Evolutionary conservation across 2,888 invertebrate species (phyloP).

Genomic region (Chaetoderma sp.): DNA sequence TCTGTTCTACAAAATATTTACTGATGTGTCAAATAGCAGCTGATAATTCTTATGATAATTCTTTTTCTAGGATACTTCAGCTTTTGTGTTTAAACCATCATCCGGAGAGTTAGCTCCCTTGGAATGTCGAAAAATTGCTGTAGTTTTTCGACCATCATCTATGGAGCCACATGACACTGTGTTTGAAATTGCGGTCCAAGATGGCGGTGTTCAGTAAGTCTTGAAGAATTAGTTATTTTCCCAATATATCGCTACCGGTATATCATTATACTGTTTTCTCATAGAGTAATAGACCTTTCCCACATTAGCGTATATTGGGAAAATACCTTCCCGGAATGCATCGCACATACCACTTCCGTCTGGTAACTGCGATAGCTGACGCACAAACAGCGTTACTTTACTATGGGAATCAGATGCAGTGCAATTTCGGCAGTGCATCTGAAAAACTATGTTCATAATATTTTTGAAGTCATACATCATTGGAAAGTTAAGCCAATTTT

Average conservation of each 20-base stretch:
- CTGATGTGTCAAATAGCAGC: too few relatives aligned
- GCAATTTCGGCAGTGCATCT: too few relatives aligned
- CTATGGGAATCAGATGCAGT: too few relatives aligned
- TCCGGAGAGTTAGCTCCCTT: slow-evolving; percentile 61
- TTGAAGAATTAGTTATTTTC: not conserved
- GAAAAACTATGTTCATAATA: too few relatives aligned
- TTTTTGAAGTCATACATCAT: too few relatives aligned
- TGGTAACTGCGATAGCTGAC: not conserved
- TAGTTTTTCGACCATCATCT: slow-evolving; percentile 52
- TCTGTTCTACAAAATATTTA: too few relatives aligned
- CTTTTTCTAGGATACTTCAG: too few relatives aligned
- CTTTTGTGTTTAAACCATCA: slow-evolving; percentile 56
- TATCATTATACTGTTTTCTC: not conserved
- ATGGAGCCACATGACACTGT: slow-evolving; percentile 50
- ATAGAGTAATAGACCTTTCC: not conserved
- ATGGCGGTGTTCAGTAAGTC: slow-evolving; percentile 54
- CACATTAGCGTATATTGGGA: not conserved
- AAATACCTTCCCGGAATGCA: not conserved
- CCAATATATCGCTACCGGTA: not conserved
- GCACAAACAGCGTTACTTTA: too few relatives aligned
- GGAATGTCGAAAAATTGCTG: slow-evolving; percentile 48
- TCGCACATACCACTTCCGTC: not conserved
- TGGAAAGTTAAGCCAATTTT: too few relatives aligned
- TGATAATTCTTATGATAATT: too few relatives aligned
- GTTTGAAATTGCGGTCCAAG: slow-evolving; percentile 56